These are phyloP conservation scores for Lumbricus terrestris DNA, from an alignment of 2,888 invertebrate species.

Conservation along the genomic window DNA sequence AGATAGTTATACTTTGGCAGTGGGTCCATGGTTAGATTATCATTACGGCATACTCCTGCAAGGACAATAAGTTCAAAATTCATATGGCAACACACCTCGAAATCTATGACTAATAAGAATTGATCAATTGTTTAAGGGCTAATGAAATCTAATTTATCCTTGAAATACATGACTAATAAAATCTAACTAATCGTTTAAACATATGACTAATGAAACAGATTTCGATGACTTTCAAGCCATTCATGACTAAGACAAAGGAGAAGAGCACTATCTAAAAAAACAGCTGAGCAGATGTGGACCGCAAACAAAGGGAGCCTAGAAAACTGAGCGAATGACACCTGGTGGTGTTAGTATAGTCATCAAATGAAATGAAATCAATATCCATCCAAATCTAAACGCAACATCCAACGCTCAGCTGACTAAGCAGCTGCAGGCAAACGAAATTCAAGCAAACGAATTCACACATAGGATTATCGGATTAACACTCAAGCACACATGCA, in stretches of 20 bases:
- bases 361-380: slow-evolving; percentile 11
- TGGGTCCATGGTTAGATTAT: not conserved
- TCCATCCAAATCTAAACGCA: not conserved
- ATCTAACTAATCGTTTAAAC: not conserved
- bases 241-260: not conserved
- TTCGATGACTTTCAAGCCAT: not conserved
- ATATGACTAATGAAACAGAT: not conserved
- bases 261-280: not conserved
- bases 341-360: not conserved
- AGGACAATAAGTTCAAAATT: not conserved
- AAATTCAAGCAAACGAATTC: not conserved
- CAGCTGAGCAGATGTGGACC: not conserved
- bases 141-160: too few relatives aligned
- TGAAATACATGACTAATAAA: too few relatives aligned
- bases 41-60: not conserved
- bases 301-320: not conserved
- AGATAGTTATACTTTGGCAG: not conserved
- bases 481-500: not conserved
- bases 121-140: too few relatives aligned
- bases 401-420: not conserved
- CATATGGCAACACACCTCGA: not conserved
- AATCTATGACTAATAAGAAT: not conserved
- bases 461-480: not conserved
- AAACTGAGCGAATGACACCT: not conserved
- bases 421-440: not conserved